Conservation (phyloP, 1,140 invertebrate genomes). For the Colletes gigas region DNA sequence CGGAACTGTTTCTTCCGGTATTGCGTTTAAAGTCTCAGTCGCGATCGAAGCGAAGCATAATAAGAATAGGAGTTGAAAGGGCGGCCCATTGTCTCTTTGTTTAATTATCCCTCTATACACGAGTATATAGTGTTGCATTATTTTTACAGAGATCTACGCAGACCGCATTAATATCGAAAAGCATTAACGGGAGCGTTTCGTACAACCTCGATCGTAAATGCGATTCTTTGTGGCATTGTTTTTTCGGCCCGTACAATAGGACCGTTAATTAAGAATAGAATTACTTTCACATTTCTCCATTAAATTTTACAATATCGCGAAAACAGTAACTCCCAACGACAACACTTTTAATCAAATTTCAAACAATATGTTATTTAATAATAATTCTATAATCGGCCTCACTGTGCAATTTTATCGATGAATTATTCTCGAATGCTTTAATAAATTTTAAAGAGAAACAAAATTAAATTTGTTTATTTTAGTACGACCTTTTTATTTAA, state of each 20-base stretch:
- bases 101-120: background rate
- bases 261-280: background rate
- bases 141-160: background rate
- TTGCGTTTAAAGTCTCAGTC: background rate
- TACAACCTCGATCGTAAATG: background rate
- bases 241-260: background rate
- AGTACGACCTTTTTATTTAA: no score
- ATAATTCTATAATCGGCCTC: no score
- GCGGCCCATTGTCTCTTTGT: slow-evolving; percentile 3
- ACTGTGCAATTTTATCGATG: no score
- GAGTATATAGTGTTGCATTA: background rate
- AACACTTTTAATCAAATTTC: background rate
- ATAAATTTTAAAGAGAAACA: no score
- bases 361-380: background rate
- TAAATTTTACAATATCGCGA: background rate
- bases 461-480: no score
- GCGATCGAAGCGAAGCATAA: background rate
- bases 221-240: background rate
- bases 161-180: background rate
- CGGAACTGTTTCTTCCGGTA: background rate
- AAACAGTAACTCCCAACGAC: background rate
- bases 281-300: background rate
- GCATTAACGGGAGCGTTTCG: background rate
- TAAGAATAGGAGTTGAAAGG: background rate
- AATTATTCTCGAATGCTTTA: no score